Evolutionary conservation across 2,888 invertebrate species (phyloP).

Genomic region (Rotaria magnacalcarata): DNA sequence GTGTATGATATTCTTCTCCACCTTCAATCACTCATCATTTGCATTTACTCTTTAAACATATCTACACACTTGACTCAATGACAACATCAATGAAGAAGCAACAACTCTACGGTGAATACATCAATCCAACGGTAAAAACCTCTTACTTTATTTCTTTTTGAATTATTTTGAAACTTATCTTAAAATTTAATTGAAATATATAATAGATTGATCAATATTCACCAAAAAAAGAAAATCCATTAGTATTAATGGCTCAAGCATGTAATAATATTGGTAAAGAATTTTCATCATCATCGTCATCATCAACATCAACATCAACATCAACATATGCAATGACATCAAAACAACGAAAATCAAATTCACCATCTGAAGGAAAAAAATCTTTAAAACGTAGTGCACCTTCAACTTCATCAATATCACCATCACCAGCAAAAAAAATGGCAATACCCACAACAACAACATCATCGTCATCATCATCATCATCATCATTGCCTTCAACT

Average conservation of each 20-base stretch:
- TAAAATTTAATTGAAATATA: neutral
- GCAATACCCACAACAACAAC: neutral
- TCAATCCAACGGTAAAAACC: neutral
- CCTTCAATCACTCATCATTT: constrained; percentile 31
- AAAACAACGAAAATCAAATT: constrained; percentile 34
- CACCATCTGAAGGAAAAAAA: neutral
- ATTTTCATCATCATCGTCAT: neutral
- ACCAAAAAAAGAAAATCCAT: neutral
- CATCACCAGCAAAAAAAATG: neutral
- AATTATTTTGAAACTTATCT: too few relatives aligned
- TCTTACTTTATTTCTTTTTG: too few relatives aligned
- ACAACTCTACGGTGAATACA: constrained; percentile 10
- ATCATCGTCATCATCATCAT: neutral
- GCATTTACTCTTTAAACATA: neutral
- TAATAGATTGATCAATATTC: constrained; percentile 17
- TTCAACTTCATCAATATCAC: neutral
- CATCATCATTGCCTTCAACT: neutral
- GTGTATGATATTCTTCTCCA: constrained; percentile 2
- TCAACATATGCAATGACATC: neutral
- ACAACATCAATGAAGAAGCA: constrained; percentile 16
- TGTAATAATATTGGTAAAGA: constrained; percentile 37
- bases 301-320: neutral
- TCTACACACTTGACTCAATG: constrained; percentile 22
- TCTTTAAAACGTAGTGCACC: neutral
- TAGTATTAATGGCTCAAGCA: constrained; percentile 35